phyloP scores from a whole-genome alignment of 2,797 vertebrate species.

The Typhlichthys eigenmanni region DNA sequence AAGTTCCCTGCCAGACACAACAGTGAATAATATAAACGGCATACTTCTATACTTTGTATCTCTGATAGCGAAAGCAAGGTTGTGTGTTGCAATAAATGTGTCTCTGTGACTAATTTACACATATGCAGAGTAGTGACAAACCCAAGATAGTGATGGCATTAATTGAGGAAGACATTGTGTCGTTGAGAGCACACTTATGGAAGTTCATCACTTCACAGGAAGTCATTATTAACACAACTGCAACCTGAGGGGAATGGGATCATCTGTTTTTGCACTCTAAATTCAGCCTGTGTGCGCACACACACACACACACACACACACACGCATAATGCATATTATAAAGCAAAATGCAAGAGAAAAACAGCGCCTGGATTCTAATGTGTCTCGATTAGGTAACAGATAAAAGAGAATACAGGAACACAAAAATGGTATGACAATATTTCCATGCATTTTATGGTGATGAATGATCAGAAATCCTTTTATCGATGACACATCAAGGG shows the following conservation, averaged over 20 bases:
- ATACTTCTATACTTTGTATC: background rate
- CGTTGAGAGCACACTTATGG: conserved; percentile 51
- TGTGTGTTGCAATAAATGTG: conserved; percentile 29
- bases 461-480: conserved; percentile 81
- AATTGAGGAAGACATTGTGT: conserved; percentile 69
- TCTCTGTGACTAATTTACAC: conserved; percentile 45
- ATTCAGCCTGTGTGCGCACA: conserved; percentile 44
- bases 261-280: conserved; percentile 55
- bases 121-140: conserved; percentile 46
- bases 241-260: conserved; percentile 65
- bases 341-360: conserved; percentile 48
- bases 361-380: conserved; percentile 61
- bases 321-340: conserved; percentile 72
- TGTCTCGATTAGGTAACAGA: conserved; percentile 74
- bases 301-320: conserved; percentile 65
- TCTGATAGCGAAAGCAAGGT: conserved; percentile 13
- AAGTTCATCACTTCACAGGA: conserved; percentile 56
- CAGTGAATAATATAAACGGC: too few relatives aligned
- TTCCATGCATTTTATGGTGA: conserved; percentile 73
- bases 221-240: conserved; percentile 65
- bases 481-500: conserved; percentile 81
- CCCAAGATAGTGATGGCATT: conserved; percentile 62
- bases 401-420: conserved; percentile 72
- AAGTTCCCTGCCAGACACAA: too few relatives aligned
- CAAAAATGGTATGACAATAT: conserved; percentile 76